Conservation (phyloP, 2,113 vertebrate genomes). For the Cololabis saira region DNA sequence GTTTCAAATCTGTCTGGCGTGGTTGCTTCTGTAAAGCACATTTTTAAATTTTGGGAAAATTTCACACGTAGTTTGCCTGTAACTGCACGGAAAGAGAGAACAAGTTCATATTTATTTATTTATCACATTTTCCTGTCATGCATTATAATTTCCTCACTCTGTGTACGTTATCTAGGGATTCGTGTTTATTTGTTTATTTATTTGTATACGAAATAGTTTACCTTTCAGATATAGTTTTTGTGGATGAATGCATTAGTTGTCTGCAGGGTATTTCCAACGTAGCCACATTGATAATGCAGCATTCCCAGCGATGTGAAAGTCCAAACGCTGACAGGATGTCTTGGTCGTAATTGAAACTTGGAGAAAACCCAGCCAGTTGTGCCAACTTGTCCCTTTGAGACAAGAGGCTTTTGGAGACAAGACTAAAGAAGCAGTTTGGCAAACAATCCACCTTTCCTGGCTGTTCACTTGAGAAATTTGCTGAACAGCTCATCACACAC, state of each 20-base stretch:
- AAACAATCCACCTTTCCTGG: constrained; percentile 32
- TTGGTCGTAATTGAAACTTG: constrained; percentile 35
- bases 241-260: constrained; percentile 24
- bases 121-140: no score
- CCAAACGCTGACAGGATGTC: constrained; percentile 3
- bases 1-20: not conserved
- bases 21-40: no score
- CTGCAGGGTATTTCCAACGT: constrained; percentile 34
- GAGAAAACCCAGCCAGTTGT: constrained; percentile 19
- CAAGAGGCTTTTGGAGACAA: constrained; percentile 39
- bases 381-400: constrained; percentile 27
- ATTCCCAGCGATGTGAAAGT: constrained; percentile 10
- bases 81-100: no score
- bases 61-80: no score
- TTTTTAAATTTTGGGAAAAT: no score
- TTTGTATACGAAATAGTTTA: no score
- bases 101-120: no score
- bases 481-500: constrained; percentile 17
- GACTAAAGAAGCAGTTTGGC: constrained; percentile 51
- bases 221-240: no score
- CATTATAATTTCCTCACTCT: no score
- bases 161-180: not conserved
- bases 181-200: not conserved
- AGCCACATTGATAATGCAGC: not conserved
- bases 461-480: constrained; percentile 22